phyloP scores from a whole-genome alignment of 2,888 invertebrate species.

The Eupeodes latifasciatus region DNA sequence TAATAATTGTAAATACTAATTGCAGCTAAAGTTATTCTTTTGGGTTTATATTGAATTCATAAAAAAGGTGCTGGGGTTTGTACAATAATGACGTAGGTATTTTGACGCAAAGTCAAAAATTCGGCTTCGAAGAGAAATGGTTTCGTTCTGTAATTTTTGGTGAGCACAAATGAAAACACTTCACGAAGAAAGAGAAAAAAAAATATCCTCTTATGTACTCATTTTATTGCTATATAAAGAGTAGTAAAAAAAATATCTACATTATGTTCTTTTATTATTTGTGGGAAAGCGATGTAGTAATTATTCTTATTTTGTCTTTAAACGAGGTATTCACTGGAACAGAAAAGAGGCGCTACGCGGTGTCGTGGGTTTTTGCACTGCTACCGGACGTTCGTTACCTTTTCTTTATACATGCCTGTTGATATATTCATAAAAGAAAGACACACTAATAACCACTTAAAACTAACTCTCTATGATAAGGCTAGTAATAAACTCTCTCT shows the following conservation, averaged over 20 bases:
- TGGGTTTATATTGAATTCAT: background rate
- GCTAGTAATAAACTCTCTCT: too few species aligned
- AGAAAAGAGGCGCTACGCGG: slow-evolving; percentile 2
- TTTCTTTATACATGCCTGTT: too few species aligned
- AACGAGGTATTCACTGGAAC: background rate
- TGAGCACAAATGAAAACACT: background rate
- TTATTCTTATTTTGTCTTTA: background rate
- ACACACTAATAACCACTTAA: too few species aligned
- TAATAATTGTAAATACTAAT: background rate
- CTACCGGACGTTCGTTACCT: too few species aligned
- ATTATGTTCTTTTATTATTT: background rate
- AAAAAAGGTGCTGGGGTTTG: background rate
- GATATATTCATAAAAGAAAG: too few species aligned
- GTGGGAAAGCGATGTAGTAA: slow-evolving; percentile 6
- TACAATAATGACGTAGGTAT: background rate
- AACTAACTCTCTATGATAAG: too few species aligned
- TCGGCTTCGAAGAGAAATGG: background rate
- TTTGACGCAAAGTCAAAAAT: background rate
- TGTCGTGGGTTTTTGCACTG: background rate
- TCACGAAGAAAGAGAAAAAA: background rate
- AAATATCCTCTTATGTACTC: background rate
- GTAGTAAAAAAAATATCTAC: background rate
- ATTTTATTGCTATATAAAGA: background rate
- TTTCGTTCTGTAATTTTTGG: background rate
- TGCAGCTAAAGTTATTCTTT: background rate